Evolutionary conservation across 1,140 invertebrate species (phyloP), one percentile per base, ranked within the genome.

Genomic region (Caenorhabditis briggsae): DNA sequence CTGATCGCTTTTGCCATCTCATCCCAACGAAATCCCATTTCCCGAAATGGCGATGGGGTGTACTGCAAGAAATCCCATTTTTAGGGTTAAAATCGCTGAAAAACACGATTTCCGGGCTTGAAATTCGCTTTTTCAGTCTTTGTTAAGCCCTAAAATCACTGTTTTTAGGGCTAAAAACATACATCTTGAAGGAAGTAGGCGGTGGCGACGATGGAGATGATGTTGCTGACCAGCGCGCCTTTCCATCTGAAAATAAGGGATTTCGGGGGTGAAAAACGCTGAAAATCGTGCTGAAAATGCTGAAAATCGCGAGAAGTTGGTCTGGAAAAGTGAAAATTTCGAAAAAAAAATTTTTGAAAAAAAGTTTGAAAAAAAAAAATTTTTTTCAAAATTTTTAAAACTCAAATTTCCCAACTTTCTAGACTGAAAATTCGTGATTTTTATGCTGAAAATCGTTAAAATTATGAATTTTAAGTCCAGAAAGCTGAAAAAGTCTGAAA

Each of bases 151-250:
- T 9, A 33, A 64, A 74, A 74, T 46, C 6, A 1, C 2, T 2
- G 46, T 46, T 74, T 74, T 74, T 70, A 11, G 9, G 41, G 18
- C 5, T 5, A 70, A 70, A 70, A 43, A 16, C 46, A 9, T 78
- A 78, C 70, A 12, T 78, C 70, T 78, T 2, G 11, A 1, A 78
- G 46, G 14, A 53, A 78, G 23, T 23, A 78, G 5, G 70, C 43
- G 46, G 70, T 78, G 46, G 50, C 70, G 9, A 53, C n/a, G 14
- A 78, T 78, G 70, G 70, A 78, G 70, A 78, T 20, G 14, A 78
- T 9, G n/a, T 78, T 78, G 70, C 70, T 78, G 33, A 78, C 2
- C 6, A 78, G 43, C 8, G 70, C 70, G 20, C 70, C 70, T 50
- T 50, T 50, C 46, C 48, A 78, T 50, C 70, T 78, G 70, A 50